These are phyloP conservation scores for Daboia siamensis DNA, from an alignment of 2,113 vertebrate genomes.

Conservation along the genomic window DNA sequence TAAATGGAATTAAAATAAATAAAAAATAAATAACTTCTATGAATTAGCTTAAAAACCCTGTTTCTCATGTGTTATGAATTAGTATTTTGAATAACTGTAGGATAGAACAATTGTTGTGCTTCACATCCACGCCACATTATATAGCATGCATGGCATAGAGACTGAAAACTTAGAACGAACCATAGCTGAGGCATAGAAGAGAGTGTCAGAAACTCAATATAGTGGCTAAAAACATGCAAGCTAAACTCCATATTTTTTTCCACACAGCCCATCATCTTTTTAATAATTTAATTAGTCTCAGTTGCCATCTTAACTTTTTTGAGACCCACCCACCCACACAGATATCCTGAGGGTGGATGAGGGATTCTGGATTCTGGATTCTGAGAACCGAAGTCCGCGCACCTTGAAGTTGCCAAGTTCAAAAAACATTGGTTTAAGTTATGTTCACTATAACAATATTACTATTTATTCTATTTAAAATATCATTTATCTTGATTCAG, in stretches of 20 bases:
- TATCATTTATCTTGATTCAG: not conserved
- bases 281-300: not conserved
- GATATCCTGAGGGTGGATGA: not conserved
- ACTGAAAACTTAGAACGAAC: not conserved
- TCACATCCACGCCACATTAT: not conserved
- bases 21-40: too few species aligned
- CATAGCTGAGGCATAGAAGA: not conserved
- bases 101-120: not conserved
- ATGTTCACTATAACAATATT: not conserved
- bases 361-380: not conserved
- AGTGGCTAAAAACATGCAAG: not conserved
- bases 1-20: too few species aligned
- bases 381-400: not conserved
- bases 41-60: not conserved
- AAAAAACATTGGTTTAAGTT: not conserved
- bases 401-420: not conserved
- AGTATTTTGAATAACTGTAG: not conserved
- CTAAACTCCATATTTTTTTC: not conserved
- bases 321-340: not conserved
- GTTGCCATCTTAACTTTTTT: not conserved
- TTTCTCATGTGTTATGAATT: not conserved
- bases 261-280: not conserved
- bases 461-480: not conserved
- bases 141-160: not conserved
- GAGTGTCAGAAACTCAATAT: not conserved